phyloP scores from a whole-genome alignment of 2,888 invertebrate genomes.

The Dryobotodes eremita region DNA sequence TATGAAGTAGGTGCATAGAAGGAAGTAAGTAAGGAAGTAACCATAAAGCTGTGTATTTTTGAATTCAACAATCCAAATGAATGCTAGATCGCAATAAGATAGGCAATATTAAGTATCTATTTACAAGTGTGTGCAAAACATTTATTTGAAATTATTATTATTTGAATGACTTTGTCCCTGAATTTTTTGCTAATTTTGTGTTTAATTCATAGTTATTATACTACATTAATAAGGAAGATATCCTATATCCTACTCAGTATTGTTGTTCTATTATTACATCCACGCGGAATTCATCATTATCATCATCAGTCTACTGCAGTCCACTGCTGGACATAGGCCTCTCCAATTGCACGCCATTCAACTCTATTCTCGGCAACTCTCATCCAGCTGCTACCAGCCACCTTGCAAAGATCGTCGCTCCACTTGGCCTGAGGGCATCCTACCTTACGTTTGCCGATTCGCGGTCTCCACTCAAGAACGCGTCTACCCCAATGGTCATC shows the following conservation, averaged over 20 bases:
- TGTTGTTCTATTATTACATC: neutral
- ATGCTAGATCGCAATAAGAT: conserved; percentile 30
- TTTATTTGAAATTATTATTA: neutral
- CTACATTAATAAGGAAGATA: neutral
- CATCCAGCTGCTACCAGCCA: too few relatives aligned
- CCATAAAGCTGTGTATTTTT: neutral
- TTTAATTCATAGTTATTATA: neutral
- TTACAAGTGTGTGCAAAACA: conserved; percentile 1
- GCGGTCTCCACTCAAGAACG: too few relatives aligned
- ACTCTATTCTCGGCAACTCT: too few relatives aligned
- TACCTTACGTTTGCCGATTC: too few relatives aligned
- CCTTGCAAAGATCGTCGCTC: too few relatives aligned
- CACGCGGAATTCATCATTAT: neutral
- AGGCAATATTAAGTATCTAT: conserved; percentile 20
- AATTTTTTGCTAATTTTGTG: conserved; percentile 18
- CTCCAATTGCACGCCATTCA: too few relatives aligned
- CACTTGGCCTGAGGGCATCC: too few relatives aligned
- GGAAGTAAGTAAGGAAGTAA: conserved; percentile 22
- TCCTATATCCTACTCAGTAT: neutral
- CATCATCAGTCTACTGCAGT: neutral
- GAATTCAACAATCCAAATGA: neutral
- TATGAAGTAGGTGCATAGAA: neutral
- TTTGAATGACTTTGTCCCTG: conserved; percentile 11
- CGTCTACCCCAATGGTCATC: too few relatives aligned
- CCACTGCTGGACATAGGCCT: neutral